These are phyloP conservation scores for Pelosia muscerda DNA, from an alignment of 2,888 invertebrate species.

Conservation along the genomic window DNA sequence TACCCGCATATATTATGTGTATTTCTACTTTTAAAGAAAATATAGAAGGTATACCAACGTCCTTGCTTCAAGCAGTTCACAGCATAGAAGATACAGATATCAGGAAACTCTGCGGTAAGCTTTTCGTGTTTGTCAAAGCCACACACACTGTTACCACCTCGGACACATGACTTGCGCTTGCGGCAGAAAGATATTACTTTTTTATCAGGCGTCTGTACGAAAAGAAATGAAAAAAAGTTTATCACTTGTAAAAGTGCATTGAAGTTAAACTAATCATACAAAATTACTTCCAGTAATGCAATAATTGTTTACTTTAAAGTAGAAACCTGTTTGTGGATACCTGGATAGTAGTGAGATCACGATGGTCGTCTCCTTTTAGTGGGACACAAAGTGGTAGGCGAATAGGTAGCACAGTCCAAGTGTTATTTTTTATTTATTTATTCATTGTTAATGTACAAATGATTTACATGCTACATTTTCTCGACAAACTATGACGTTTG, in stretches of 20 bases:
- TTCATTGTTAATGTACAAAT: too few species aligned
- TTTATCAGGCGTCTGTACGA: background rate
- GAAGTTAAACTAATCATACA: background rate
- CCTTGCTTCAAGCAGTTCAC: conserved; percentile 32
- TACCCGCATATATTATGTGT: too few species aligned
- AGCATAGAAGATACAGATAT: conserved; percentile 27
- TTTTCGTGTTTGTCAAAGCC: background rate
- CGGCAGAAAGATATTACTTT: conserved; percentile 16
- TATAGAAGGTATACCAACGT: conserved; percentile 24
- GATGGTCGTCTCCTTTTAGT: too few species aligned
- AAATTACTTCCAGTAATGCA: background rate
- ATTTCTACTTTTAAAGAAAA: background rate
- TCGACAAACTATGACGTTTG: too few species aligned
- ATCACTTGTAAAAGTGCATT: too few species aligned
- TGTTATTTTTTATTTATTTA: too few species aligned
- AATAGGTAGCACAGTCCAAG: too few species aligned
- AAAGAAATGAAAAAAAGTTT: background rate
- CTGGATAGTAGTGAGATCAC: too few species aligned
- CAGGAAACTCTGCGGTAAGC: conserved; percentile 15
- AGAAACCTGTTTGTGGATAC: too few species aligned
- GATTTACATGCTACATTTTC: too few species aligned
- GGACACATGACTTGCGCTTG: conserved; percentile 16
- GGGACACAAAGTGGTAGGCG: too few species aligned
- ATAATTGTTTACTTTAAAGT: background rate
- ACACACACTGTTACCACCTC: conserved; percentile 21